Evolutionary conservation across 2,888 invertebrate species (phyloP), one percentile per base, ranked within the genome.

Genomic region (Anoplius nigerrimus): DNA sequence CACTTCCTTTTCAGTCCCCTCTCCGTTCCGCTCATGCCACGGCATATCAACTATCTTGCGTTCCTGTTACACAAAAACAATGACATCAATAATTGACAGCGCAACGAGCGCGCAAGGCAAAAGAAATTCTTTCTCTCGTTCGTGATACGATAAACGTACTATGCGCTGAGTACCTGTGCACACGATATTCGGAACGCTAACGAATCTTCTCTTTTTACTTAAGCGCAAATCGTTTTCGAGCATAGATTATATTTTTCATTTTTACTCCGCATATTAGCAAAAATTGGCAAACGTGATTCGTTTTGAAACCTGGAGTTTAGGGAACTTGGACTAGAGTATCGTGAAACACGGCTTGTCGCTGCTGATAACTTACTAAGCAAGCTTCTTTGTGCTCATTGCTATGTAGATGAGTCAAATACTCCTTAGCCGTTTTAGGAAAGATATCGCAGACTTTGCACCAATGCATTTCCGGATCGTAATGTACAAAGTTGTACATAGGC

Each of bases 401-500:
- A 86, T 96, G 96, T 79, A 96, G 91, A 90, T 97, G 97, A 88
- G 94, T 93, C 78, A 97, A 90, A 87, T 94, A 95, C 87, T 95
- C 95, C 88, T 95, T 95, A 59, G 96, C 96, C 1, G 95, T 95
- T 84, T 94, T 93, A 34, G 96, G 96, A 88, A 97, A 97, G 81
- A 94, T 94, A 87, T 95, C 94, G 89, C 97, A 97, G 57, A 93
- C 92, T 63, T 95, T 92, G 87, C 96, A 97, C 97, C 97, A 97
- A 87, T 96, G 96, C 91, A 95, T 93, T 90, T 96, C 96, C 0
- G 96, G 95, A 89, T 97, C 96, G 86, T 95, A 96, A 89, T 95
- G 95, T 61, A 95, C 93, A 84, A 94, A 95, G 91, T 95, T 95
- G 88, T 92, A 93, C 87, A 92, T 91, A 59, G 89, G 89, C 72